Evolutionary conservation across 2,113 vertebrate species (phyloP).

Genomic region (Eolophus roseicapilla): DNA sequence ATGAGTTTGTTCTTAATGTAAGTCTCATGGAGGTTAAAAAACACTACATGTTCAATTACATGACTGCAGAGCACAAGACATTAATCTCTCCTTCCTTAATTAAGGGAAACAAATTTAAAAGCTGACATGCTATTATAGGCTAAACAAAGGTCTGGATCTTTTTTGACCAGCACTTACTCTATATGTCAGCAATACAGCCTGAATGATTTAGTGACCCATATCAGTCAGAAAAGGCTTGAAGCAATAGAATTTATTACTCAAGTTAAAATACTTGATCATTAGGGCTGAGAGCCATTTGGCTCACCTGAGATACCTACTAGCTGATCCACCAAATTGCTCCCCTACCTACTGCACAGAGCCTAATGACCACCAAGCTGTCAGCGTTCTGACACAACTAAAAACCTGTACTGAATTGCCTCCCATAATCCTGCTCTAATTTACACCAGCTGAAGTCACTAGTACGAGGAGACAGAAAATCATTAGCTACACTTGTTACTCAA

Average conservation of each 20-base stretch:
- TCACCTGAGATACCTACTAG: not conserved
- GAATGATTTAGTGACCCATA: not conserved
- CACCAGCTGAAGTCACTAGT: not conserved
- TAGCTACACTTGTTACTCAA: not conserved
- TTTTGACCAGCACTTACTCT: not conserved
- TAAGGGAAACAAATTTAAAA: not conserved
- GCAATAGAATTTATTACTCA: not conserved
- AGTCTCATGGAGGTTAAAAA: not conserved
- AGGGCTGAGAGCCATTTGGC: not conserved
- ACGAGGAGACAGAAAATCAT: not conserved
- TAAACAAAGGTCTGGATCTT: not conserved
- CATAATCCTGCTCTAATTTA: not conserved
- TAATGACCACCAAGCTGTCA: fast-evolving
- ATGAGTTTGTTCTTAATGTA: not conserved
- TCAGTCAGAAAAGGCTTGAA: not conserved
- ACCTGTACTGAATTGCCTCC: not conserved
- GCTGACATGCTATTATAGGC: not conserved
- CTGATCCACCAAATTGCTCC: not conserved
- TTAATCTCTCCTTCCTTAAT: not conserved
- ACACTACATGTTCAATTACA: not conserved
- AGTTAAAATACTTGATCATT: not conserved
- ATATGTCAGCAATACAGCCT: not conserved
- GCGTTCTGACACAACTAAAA: not conserved
- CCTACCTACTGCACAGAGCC: not conserved
- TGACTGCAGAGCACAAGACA: not conserved